Conservation (phyloP, 1,140 invertebrate genomes). For the Tetramorium simillimum region DNA sequence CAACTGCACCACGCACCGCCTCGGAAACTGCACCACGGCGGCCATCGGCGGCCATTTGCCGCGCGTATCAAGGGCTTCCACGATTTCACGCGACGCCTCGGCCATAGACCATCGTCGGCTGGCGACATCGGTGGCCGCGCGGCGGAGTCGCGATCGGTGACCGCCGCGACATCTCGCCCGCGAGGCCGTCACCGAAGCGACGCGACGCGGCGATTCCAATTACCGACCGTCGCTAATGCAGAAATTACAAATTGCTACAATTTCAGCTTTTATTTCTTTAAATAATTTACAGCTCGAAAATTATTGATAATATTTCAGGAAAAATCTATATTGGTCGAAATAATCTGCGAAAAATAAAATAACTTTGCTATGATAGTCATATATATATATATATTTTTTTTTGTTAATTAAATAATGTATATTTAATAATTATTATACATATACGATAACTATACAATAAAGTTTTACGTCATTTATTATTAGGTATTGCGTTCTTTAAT, state of each 20-base stretch:
- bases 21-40: constrained; percentile 65
- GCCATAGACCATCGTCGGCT: constrained; percentile 19
- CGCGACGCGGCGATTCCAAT: neutral
- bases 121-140: neutral
- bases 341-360: neutral
- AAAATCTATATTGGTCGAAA: neutral
- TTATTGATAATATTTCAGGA: neutral
- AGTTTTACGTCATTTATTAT: too few species aligned
- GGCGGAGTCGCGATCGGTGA: neutral
- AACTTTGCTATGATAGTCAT: too few species aligned
- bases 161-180: neutral
- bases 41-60: constrained; percentile 81
- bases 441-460: too few species aligned
- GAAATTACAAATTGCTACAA: neutral
- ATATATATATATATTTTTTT: too few species aligned
- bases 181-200: neutral
- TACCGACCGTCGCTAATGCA: neutral
- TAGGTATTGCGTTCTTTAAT: too few species aligned
- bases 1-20: constrained; percentile 53
- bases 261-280: neutral
- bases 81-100: constrained; percentile 68
- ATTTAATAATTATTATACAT: too few species aligned
- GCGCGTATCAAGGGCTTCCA: constrained; percentile 73
- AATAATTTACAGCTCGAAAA: neutral
- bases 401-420: too few species aligned